Conservation (phyloP, 2,888 invertebrate species). For the Tetragnatha montana region DNA sequence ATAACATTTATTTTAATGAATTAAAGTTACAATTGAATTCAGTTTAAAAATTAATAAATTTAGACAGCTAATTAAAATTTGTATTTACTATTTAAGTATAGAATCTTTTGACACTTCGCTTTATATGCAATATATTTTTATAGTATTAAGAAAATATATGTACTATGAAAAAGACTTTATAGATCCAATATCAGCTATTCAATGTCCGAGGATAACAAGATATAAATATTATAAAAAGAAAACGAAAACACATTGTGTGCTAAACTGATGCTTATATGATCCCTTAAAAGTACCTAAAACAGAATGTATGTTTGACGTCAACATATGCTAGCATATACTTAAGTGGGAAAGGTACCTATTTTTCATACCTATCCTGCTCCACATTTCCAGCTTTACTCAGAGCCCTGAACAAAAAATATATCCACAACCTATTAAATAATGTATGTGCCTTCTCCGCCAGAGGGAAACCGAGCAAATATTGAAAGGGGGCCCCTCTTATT, state of each 20-base stretch:
- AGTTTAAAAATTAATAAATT: too few relatives aligned
- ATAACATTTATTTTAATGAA: too few relatives aligned
- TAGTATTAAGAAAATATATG: too few relatives aligned
- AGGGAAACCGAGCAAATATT: conserved; percentile 57
- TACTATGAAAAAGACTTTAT: too few relatives aligned
- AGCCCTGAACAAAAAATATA: conserved; percentile 39
- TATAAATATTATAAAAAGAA: too few relatives aligned
- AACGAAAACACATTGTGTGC: background rate
- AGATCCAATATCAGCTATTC: too few relatives aligned
- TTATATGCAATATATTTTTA: too few relatives aligned
- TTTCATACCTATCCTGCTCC: conserved; percentile 1
- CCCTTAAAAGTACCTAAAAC: background rate
- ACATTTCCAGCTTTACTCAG: conserved; percentile 5
- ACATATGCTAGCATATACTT: background rate
- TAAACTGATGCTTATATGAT: background rate
- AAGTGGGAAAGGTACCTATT: conserved; percentile 5
- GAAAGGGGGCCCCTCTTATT: conserved; percentile 48
- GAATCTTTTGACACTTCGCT: too few relatives aligned
- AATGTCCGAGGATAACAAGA: too few relatives aligned
- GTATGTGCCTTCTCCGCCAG: conserved; percentile 50
- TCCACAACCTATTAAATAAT: conserved; percentile 59
- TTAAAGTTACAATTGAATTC: too few relatives aligned
- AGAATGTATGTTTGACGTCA: background rate
- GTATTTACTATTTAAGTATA: too few relatives aligned
- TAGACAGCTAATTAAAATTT: too few relatives aligned